phyloP scores from a whole-genome alignment of 1,140 invertebrate species.

The Hycleus phaleratus region DNA sequence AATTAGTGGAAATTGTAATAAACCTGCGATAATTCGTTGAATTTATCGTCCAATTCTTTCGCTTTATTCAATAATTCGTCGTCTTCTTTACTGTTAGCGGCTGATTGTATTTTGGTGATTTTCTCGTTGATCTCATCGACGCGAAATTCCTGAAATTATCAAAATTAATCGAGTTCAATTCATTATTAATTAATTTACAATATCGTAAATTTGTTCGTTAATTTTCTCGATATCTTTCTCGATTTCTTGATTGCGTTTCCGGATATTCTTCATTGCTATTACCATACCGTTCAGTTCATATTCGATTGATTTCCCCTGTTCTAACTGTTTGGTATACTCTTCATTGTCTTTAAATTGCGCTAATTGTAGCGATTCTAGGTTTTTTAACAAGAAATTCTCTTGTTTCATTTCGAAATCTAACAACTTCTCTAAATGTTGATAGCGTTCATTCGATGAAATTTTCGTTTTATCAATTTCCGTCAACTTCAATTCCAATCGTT shows the following conservation, averaged over 20 bases:
- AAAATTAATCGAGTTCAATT: not conserved
- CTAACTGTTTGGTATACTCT: not conserved
- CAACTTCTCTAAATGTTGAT: slow-evolving; percentile 27
- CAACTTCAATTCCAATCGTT: slow-evolving; percentile 11
- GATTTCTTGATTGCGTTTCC: slow-evolving; percentile 24
- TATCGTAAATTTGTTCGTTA: slow-evolving; percentile 39
- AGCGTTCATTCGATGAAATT: slow-evolving; percentile 24
- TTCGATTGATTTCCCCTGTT: not conserved
- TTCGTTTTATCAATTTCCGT: slow-evolving; percentile 20
- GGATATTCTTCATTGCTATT: slow-evolving; percentile 22
- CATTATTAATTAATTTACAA: slow-evolving; percentile 23
- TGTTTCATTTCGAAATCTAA: slow-evolving; percentile 27
- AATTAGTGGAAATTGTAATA: no score
- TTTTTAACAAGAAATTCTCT: slow-evolving; percentile 20
- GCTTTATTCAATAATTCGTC: not conserved
- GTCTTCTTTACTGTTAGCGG: not conserved
- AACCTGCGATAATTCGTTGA: slow-evolving; percentile 34
- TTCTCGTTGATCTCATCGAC: slow-evolving; percentile 21
- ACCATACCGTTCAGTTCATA: slow-evolving; percentile 23
- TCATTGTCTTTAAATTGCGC: slow-evolving; percentile 18
- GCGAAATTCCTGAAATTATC: slow-evolving; percentile 26
- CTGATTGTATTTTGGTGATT: slow-evolving; percentile 3
- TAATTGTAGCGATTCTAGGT: slow-evolving; percentile 29
- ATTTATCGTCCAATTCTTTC: slow-evolving; percentile 22
- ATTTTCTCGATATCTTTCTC: slow-evolving; percentile 38